A percentile compares a stretch with the other conserved stretches of the same genome.
Conservation (phyloP, 2,797 vertebrate species). For the Xenopus petersii region DNA sequence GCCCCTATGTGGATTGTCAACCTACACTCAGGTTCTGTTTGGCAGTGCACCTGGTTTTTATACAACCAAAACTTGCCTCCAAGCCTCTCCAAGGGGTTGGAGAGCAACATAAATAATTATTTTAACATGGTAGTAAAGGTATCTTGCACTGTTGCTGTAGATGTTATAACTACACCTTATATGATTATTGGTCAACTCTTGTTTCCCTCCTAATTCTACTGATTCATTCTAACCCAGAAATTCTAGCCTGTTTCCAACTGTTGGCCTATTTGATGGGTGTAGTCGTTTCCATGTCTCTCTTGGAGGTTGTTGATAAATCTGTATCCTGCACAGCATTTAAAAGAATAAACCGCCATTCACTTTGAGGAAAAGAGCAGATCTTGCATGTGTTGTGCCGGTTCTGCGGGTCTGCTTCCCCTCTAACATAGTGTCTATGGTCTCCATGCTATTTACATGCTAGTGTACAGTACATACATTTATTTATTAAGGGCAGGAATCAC, state of each 20-base stretch:
- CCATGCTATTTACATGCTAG: slow-evolving; percentile 18
- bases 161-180: too few species aligned
- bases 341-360: background rate
- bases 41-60: too few species aligned
- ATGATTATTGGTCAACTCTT: background rate
- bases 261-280: background rate
- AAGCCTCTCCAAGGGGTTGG: too few species aligned
- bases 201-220: background rate
- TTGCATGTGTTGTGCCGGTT: background rate
- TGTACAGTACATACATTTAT: slow-evolving; percentile 26
- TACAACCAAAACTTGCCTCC: too few species aligned
- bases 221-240: background rate
- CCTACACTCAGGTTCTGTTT: too few species aligned
- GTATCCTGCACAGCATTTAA: background rate
- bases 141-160: background rate
- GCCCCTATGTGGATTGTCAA: too few species aligned
- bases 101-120: too few species aligned
- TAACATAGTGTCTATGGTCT: background rate
- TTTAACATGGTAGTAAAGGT: background rate
- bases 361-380: background rate
- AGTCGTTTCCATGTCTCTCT: background rate
- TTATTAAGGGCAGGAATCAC: slow-evolving; percentile 27
- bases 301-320: background rate
- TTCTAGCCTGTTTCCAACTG: background rate
- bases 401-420: background rate